Conservation (phyloP, 1,140 invertebrate genomes). For the Zaprionus lachaisei region DNA sequence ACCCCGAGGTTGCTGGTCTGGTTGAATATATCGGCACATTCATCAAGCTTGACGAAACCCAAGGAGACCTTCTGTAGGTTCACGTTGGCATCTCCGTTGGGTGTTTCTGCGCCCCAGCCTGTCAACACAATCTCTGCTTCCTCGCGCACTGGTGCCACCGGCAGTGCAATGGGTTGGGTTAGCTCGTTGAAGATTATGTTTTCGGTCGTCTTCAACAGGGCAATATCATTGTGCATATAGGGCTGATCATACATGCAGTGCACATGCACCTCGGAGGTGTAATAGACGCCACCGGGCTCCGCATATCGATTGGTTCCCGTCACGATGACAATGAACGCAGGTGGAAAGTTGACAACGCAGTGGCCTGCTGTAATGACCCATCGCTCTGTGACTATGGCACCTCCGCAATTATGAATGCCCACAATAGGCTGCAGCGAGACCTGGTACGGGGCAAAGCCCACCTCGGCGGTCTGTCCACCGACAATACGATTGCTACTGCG, state of each 20-base stretch:
- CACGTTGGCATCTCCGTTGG: slow-evolving; percentile 42
- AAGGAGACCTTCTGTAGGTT: slow-evolving; percentile 63
- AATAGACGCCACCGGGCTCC: slow-evolving; percentile 53
- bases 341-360: slow-evolving; percentile 58
- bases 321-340: slow-evolving; percentile 42
- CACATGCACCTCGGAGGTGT: slow-evolving; percentile 43
- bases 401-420: slow-evolving; percentile 81
- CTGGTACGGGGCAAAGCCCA: slow-evolving; percentile 83
- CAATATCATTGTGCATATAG: slow-evolving; percentile 85
- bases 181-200: slow-evolving; percentile 84
- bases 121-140: slow-evolving; percentile 83
- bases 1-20: slow-evolving; percentile 55
- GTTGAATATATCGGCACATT: slow-evolving; percentile 63
- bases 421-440: slow-evolving; percentile 71
- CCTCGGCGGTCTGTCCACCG: slow-evolving; percentile 81
- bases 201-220: slow-evolving; percentile 82
- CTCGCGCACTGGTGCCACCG: slow-evolving; percentile 1
- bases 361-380: slow-evolving; percentile 84
- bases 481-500: slow-evolving; percentile 67
- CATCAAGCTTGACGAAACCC: slow-evolving; percentile 42
- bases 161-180: slow-evolving; percentile 81
- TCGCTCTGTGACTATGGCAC: slow-evolving; percentile 80
- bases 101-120: slow-evolving; percentile 85
- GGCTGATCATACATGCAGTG: slow-evolving; percentile 74
- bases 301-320: slow-evolving; percentile 57